Conservation (phyloP, 2,797 vertebrate species). For the Gadopsis bispinosus region DNA sequence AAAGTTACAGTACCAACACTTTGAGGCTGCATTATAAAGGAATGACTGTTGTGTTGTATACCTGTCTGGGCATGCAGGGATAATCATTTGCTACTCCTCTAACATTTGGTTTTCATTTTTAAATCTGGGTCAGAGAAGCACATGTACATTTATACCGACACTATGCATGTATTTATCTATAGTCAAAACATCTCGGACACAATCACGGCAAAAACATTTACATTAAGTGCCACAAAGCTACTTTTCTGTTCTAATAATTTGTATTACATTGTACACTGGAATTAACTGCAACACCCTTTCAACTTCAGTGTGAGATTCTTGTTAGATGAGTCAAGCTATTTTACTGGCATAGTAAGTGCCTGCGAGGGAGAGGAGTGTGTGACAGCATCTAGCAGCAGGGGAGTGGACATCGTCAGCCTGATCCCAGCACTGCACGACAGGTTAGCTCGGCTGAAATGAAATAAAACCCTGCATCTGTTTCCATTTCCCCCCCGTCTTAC, state of each 20-base stretch:
- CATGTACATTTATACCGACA: neutral
- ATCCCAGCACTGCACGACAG: slow-evolving; percentile 66
- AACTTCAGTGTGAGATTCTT: slow-evolving; percentile 59
- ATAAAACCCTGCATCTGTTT: slow-evolving; percentile 67
- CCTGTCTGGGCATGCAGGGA: neutral
- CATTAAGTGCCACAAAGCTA: slow-evolving; percentile 10
- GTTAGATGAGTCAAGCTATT: slow-evolving; percentile 72
- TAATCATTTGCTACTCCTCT: neutral
- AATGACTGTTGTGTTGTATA: neutral
- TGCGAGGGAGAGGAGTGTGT: slow-evolving; percentile 63
- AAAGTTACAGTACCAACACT: neutral
- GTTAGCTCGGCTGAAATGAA: slow-evolving; percentile 66
- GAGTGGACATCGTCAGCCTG: slow-evolving; percentile 68
- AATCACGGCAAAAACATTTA: neutral
- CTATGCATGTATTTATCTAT: neutral
- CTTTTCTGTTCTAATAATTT: slow-evolving; percentile 33
- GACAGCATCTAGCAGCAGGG: slow-evolving; percentile 69
- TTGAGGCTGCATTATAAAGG: neutral
- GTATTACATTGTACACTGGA: slow-evolving; percentile 36
- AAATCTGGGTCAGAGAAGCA: neutral
- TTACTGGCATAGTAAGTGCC: slow-evolving; percentile 63
- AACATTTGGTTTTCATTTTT: neutral
- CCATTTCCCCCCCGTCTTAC: slow-evolving; percentile 34
- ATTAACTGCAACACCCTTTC: slow-evolving; percentile 65
- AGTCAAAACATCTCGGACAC: neutral